These are phyloP conservation scores for Eumacrocentrus americanus DNA, from an alignment of 2,888 invertebrate species.

Conservation along the genomic window DNA sequence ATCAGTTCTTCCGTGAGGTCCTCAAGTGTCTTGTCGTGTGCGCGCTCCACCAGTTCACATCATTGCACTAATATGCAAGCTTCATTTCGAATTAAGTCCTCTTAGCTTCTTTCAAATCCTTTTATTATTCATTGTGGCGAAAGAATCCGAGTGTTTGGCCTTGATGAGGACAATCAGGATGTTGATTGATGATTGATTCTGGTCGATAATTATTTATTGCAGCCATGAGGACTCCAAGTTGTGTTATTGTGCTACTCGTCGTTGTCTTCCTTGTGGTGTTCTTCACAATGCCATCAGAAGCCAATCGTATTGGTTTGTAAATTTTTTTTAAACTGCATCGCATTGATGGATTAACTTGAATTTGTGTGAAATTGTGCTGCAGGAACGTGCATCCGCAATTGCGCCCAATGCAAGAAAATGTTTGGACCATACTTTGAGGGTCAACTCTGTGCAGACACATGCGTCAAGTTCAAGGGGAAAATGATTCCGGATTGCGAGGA, in stretches of 20 bases:
- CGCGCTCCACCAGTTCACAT: not conserved
- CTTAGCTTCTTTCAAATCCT: too few species aligned
- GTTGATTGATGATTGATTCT: not conserved
- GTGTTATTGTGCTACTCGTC: constrained; percentile 40
- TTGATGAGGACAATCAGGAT: not conserved
- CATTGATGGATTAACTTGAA: not conserved
- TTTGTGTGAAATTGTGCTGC: constrained; percentile 5
- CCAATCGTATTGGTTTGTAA: constrained; percentile 41
- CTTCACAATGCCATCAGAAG: constrained; percentile 32
- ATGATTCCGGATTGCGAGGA: constrained; percentile 87
- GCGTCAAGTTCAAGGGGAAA: constrained; percentile 82
- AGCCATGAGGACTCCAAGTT: constrained; percentile 37
- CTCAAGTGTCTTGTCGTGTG: constrained; percentile 20
- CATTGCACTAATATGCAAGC: not conserved
- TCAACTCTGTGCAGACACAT: constrained; percentile 82
- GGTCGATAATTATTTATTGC: not conserved
- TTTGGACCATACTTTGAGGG: constrained; percentile 87
- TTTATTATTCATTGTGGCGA: not conserved
- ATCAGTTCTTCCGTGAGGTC: constrained; percentile 10
- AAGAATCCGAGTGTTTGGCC: not conserved
- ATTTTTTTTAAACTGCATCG: not conserved
- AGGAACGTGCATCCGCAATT: constrained; percentile 82
- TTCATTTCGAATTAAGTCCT: not conserved
- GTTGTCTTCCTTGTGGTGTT: constrained; percentile 35
- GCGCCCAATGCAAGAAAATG: constrained; percentile 89